phyloP scores from a whole-genome alignment of 2,113 vertebrate species.

The Oncorhynchus gorbuscha region DNA sequence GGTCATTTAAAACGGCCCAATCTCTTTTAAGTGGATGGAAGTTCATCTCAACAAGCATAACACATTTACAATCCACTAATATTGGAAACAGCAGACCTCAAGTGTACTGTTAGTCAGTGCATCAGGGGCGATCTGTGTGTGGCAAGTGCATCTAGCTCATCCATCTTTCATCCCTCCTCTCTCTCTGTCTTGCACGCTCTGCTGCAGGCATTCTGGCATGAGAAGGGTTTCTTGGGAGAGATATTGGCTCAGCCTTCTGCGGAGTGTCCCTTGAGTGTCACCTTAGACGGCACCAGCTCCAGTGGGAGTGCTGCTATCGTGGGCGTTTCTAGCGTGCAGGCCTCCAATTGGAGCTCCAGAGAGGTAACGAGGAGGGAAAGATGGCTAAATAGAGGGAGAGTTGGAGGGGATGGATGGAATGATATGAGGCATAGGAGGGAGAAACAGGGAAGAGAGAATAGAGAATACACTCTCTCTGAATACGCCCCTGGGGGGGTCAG shows the following conservation, averaged over 20 bases:
- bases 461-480: no score
- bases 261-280: constrained; percentile 66
- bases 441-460: no score
- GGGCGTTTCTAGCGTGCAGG: constrained; percentile 64
- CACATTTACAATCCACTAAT: not conserved
- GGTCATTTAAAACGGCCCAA: no score
- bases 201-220: constrained; percentile 72
- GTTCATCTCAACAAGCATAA: no score
- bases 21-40: not conserved
- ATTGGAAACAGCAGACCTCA: no score
- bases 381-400: not conserved
- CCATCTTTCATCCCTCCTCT: not conserved
- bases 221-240: constrained; percentile 73
- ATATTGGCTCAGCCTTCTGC: constrained; percentile 55
- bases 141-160: not conserved
- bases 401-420: not conserved
- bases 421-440: not conserved
- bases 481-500: no score
- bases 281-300: constrained; percentile 71
- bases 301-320: constrained; percentile 69
- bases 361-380: constrained; percentile 54
- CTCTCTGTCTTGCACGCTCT: constrained; percentile 5
- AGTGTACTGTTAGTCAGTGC: not conserved
- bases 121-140: not conserved
- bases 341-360: constrained; percentile 58